Evolutionary conservation across 1,140 invertebrate genomes (phyloP).

Genomic region (Drosophila parvula): DNA sequence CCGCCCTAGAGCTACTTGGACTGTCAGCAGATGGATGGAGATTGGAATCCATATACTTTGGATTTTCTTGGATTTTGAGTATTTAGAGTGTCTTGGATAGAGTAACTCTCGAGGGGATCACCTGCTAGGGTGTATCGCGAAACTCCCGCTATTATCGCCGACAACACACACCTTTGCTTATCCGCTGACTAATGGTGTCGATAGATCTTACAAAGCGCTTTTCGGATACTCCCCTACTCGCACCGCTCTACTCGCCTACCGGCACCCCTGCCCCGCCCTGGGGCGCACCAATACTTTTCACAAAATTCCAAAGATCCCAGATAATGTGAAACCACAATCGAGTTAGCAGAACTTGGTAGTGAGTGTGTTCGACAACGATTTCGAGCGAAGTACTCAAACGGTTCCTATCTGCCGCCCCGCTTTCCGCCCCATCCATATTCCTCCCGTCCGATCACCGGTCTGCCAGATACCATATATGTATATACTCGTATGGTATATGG

Average conservation of each 20-base stretch:
- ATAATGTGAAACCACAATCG: conserved; percentile 64
- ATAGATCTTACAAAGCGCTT: conserved; percentile 39
- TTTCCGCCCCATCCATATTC: conserved; percentile 5
- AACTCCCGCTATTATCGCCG: conserved; percentile 26
- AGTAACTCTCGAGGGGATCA: conserved; percentile 8
- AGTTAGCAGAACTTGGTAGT: conserved; percentile 65
- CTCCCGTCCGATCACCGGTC: not conserved
- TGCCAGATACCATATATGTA: conserved; percentile 15
- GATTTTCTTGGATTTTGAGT: not conserved
- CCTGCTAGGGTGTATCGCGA: conserved; percentile 2
- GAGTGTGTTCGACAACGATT: conserved; percentile 65
- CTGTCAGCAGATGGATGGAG: too few relatives aligned
- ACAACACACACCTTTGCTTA: conserved; percentile 41
- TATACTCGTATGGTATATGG: conserved; percentile 8
- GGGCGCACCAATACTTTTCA: conserved; percentile 40
- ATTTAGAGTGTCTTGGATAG: too few relatives aligned
- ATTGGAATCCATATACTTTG: not conserved
- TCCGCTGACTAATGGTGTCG: conserved; percentile 43
- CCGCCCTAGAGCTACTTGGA: too few relatives aligned
- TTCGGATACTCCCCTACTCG: conserved; percentile 2
- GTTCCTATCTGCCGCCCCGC: conserved; percentile 45
- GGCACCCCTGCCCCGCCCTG: conserved; percentile 1
- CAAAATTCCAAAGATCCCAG: conserved; percentile 63
- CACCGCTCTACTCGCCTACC: not conserved
- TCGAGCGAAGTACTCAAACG: conserved; percentile 56